Evolutionary conservation across 2,888 invertebrate genomes (phyloP), one percentile per base, ranked within the genome.

Genomic region (Synanthedon vespiformis): DNA sequence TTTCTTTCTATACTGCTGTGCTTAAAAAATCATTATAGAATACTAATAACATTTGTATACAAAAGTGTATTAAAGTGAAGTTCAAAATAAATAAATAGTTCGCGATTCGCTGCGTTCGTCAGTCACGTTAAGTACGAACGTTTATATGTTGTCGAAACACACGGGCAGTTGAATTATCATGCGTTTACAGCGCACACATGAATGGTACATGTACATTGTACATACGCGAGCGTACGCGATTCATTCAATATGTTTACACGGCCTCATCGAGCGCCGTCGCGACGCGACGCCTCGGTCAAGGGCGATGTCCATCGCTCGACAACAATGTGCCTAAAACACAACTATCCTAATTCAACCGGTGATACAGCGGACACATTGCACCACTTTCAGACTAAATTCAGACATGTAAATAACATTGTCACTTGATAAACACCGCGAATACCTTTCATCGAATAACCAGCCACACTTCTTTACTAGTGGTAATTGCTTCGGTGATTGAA

Each of bases 231-330:
- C 74, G 79, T 83, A 83, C 82, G 81, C 84, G 77, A 74, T 80
- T 80, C 85, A 86, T 87, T 85, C 85, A 86, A 85, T 80, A 80
- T 80, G 83, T 81, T 82, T 79, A 83, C 80, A 67, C 77, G 71
- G 64, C 64, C 64, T 66, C 69, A 70, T 70, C 72, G 77, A 62
- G 66, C 61, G 70, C 64, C 70, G 71, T 64, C 68, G 69, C 77
- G 76, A 68, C 73, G 74, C 70, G 76, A 34, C 34, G 34, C 34
- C 64, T 57, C 79, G 80, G 79, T 80, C 84, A 83, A 83, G 83
- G 80, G 71, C 80, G 72, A 53, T 65, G 68, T 84, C 73, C 85
- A 85, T 82, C 72, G 82, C 75, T 67, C 71, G 79, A 64, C 65
- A 59, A 62, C 62, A 48, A 48, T 14, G 48, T 11, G 22, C 48